phyloP scores from a whole-genome alignment of 2,797 vertebrate genomes.

The Anniella stebbinsi region DNA sequence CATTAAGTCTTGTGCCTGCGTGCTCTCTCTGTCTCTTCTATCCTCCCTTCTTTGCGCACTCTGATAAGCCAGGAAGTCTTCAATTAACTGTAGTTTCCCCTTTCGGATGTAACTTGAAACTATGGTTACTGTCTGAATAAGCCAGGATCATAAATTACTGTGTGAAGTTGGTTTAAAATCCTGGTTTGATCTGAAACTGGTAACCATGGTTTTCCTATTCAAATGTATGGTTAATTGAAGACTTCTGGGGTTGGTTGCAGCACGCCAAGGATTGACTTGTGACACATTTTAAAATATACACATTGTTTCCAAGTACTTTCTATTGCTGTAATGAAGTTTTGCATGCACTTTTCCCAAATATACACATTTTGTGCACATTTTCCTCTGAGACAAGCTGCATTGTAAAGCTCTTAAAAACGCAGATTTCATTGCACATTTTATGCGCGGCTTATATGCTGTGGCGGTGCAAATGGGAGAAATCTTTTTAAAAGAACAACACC shows the following conservation, averaged over 20 bases:
- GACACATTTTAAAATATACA: not conserved
- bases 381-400: too few species aligned
- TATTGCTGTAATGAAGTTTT: too few species aligned
- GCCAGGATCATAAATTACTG: not conserved
- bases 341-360: too few species aligned
- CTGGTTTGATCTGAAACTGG: not conserved
- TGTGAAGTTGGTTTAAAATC: too few species aligned
- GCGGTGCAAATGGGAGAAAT: too few species aligned
- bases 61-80: not conserved
- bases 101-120: not conserved
- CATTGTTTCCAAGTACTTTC: too few species aligned
- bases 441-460: too few species aligned
- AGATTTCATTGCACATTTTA: too few species aligned
- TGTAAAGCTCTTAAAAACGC: too few species aligned
- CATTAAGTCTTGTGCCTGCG: not conserved
- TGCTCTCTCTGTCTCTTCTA: not conserved
- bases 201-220: not conserved
- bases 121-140: not conserved
- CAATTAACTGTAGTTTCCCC: not conserved
- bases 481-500: too few species aligned
- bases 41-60: not conserved
- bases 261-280: not conserved
- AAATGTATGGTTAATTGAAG: not conserved
- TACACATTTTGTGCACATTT: too few species aligned
- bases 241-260: not conserved